These are phyloP conservation scores for Pocota personata DNA, from an alignment of 2,888 invertebrate genomes.

Conservation along the genomic window DNA sequence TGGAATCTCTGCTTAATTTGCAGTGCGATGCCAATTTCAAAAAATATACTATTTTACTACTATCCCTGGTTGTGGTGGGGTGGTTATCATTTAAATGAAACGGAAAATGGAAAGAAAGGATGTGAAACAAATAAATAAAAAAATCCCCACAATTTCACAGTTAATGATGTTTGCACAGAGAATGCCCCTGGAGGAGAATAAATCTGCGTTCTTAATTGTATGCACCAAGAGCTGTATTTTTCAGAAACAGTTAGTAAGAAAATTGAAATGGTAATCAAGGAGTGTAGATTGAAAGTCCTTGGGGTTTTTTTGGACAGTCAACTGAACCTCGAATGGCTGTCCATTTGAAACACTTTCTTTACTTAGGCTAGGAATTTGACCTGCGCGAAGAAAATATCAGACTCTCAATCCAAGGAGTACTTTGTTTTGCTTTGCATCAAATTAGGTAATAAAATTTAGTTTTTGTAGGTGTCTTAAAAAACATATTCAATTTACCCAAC, in stretches of 20 bases:
- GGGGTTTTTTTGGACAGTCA: too few species aligned
- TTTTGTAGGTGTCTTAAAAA: too few species aligned
- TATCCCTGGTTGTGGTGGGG: not conserved
- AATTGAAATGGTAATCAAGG: not conserved
- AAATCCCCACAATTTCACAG: constrained; percentile 17
- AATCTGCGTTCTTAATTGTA: not conserved
- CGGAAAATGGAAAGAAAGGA: not conserved
- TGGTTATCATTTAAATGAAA: constrained; percentile 5
- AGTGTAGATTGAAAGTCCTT: not conserved
- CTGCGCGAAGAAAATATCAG: too few species aligned
- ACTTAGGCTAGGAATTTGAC: too few species aligned
- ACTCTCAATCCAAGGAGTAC: too few species aligned
- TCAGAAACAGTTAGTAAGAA: not conserved
- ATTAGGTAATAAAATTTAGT: too few species aligned
- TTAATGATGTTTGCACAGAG: constrained; percentile 28
- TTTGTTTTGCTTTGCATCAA: too few species aligned
- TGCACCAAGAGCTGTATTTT: not conserved
- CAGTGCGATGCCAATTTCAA: constrained; percentile 33
- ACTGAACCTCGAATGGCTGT: too few species aligned
- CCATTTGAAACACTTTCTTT: too few species aligned
- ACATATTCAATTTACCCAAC: too few species aligned
- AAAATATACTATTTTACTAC: not conserved
- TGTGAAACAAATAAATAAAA: not conserved
- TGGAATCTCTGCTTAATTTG: constrained; percentile 58
- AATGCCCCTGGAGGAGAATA: not conserved